Evolutionary conservation across 1,140 invertebrate genomes (phyloP).

Genomic region (Drosophila bipectinata): DNA sequence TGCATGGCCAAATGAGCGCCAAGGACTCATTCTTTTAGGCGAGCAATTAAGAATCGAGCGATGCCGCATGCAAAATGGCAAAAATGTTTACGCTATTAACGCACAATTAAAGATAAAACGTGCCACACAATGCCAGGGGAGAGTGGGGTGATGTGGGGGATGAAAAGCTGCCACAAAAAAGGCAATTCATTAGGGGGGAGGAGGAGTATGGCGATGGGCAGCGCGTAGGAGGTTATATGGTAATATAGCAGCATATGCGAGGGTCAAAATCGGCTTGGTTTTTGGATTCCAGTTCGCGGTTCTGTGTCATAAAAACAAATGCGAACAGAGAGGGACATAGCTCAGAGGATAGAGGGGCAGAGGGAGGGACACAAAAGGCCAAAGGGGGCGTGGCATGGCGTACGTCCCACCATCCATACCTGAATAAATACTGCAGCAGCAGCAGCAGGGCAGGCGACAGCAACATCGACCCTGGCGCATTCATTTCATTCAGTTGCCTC

Average conservation of each 20-base stretch:
- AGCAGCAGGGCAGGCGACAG: constrained; percentile 41
- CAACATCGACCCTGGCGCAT: constrained; percentile 38
- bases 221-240: constrained; percentile 33
- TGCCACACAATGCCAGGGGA: constrained; percentile 37
- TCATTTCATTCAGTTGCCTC: constrained; percentile 40
- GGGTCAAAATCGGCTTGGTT: constrained; percentile 10
- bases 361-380: constrained; percentile 31
- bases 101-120: constrained; percentile 80
- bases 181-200: constrained; percentile 71
- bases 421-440: constrained; percentile 72
- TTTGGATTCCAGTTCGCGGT: constrained; percentile 15
- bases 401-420: constrained; percentile 7
- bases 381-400: neutral
- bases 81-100: constrained; percentile 81
- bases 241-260: constrained; percentile 30
- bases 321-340: constrained; percentile 26
- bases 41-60: constrained; percentile 52
- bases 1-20: constrained; percentile 65
- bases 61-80: constrained; percentile 23
- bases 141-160: neutral
- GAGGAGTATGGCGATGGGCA: constrained; percentile 6
- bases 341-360: neutral
- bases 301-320: constrained; percentile 76
- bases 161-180: constrained; percentile 29
- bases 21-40: constrained; percentile 63